A percentile compares a stretch with the other conserved stretches of the same genome.
phyloP scores from a whole-genome alignment of 2,888 invertebrate genomes.

The Synergus itoensis region DNA sequence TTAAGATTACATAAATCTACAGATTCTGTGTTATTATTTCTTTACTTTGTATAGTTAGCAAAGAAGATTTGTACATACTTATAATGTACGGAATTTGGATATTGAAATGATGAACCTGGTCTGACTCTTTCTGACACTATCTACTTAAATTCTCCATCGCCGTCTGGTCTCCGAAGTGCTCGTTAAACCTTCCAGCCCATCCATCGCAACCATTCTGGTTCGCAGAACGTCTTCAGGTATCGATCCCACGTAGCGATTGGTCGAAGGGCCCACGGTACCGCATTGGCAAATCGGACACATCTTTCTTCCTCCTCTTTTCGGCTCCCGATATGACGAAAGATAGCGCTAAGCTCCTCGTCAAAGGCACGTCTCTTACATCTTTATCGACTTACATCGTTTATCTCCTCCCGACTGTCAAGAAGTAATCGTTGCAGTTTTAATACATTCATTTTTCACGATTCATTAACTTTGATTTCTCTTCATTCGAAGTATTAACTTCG shows the following conservation, averaged over 20 bases:
- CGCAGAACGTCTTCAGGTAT: conserved; percentile 5
- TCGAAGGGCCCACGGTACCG: not conserved
- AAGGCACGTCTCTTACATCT: not conserved
- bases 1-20: conserved; percentile 64
- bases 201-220: not conserved
- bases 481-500: not conserved
- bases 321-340: not conserved
- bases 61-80: too few relatives aligned
- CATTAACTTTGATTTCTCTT: not conserved
- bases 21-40: conserved; percentile 7
- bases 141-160: not conserved
- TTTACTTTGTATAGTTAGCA: not conserved
- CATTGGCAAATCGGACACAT: not conserved
- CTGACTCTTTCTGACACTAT: not conserved
- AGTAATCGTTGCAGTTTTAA: not conserved
- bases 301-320: not conserved
- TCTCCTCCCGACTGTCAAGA: not conserved
- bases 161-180: not conserved
- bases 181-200: not conserved
- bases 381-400: not conserved
- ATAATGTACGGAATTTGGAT: not conserved
- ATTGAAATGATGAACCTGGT: not conserved
- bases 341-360: not conserved
- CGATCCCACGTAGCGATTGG: not conserved
- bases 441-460: not conserved